Base-by-base conservation (phyloP, 2,113 vertebrate species). In the Silurus meridionalis region DNA sequence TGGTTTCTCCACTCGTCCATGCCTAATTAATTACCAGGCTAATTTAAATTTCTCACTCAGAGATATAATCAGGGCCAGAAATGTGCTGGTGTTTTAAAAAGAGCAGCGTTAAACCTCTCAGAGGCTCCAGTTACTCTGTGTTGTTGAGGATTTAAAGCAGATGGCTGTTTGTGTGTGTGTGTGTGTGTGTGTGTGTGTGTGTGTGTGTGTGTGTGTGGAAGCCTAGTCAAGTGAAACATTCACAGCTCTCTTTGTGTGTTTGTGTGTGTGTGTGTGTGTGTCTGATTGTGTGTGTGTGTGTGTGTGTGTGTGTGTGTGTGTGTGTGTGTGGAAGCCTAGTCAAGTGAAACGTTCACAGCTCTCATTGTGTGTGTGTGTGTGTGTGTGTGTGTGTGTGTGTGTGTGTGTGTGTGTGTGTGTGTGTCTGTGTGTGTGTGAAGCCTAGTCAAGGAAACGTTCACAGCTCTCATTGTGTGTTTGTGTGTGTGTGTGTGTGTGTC, bases 21-120 rank as follows among this genome's bases (percentile, higher is more conserved):
- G 90, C 88, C 84, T 89, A 82, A 85, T 92, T 92, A 91, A 93
- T 93, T 91, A 88, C 88, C 89, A 87, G 21, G 66, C 87, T 91
- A 23, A 89, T 91, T 92, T 87, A 90, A 84, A 92, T 89, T 83
- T 91, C 74, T 80, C 58, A 71, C 82, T 86, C 52, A 25, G 58
- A 89, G n/a, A 71, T 72, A 90, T 85, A 66, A 83, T 46, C 37
- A 80, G 83, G 89, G 86, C 83, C 82, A 67, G 15, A 78, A 21
- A 72, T 9, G 69, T 66, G 46, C 79, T 85, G 52, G 86, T 85
- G 84, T 63, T 88, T 88, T 89, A 77, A 88, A 77, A 74, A 72
- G 78, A 53, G 74, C 74, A 77, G 74, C 23, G n/a, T 55, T 77
- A 77, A 77, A 53, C 21, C 23, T 77, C 74, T 72, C 37, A 72